Conservation (phyloP, 2,113 vertebrate genomes). For the Halcyon senegalensis region DNA sequence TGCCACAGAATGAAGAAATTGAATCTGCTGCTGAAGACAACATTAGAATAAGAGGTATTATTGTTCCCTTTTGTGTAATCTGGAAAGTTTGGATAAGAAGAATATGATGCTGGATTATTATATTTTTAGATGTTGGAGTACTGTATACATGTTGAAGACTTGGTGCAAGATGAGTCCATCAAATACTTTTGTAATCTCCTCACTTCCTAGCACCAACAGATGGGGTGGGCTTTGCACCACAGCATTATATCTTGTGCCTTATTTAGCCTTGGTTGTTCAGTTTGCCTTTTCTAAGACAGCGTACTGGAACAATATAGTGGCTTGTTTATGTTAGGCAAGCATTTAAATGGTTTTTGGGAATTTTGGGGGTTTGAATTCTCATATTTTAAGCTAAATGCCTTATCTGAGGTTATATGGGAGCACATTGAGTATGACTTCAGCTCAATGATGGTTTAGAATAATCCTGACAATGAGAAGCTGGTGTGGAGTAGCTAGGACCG, state of each 20-base stretch:
- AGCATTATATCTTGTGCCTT: fast-evolving
- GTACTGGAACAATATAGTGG: neutral
- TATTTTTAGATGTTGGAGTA: neutral
- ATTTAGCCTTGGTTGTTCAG: neutral
- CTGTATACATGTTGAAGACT: neutral
- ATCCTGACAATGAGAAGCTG: neutral
- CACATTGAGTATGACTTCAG: neutral
- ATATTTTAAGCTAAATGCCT: neutral
- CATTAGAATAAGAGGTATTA: neutral
- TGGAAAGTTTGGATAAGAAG: neutral
- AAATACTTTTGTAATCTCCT: neutral
- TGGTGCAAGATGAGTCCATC: neutral
- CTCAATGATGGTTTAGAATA: neutral
- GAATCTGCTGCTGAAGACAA: neutral
- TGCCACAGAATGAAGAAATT: neutral
- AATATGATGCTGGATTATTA: neutral
- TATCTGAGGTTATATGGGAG: neutral
- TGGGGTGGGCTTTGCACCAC: neutral
- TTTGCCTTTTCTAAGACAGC: neutral
- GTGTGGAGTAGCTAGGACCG: neutral
- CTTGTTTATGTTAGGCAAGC: neutral
- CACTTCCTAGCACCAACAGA: neutral
- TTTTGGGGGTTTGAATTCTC: neutral
- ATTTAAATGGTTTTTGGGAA: neutral
- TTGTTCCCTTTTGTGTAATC: neutral